These are phyloP conservation scores for Zaprionus kolodkinae DNA, from an alignment of 1,140 invertebrate species.

Conservation along the genomic window DNA sequence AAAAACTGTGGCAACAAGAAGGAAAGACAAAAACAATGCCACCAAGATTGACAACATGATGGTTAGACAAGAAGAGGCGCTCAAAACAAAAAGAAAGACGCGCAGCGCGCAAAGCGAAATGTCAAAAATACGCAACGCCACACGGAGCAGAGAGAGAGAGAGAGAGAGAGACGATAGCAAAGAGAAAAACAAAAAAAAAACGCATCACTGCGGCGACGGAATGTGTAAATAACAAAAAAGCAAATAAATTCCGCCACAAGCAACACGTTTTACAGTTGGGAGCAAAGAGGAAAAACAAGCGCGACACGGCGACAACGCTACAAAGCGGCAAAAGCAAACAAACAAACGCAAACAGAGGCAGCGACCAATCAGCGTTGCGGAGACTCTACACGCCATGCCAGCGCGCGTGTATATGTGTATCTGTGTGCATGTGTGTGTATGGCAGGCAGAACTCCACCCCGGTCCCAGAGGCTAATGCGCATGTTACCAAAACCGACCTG, in stretches of 20 bases:
- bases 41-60: conserved; percentile 81
- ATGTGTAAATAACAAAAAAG: conserved; percentile 81
- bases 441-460: conserved; percentile 61
- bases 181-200: conserved; percentile 32
- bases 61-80: conserved; percentile 77
- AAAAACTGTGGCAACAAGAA: conserved; percentile 66
- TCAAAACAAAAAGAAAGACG: conserved; percentile 79
- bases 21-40: conserved; percentile 64
- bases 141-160: conserved; percentile 2
- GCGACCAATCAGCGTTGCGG: conserved; percentile 60
- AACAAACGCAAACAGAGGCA: neutral
- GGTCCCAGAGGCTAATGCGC: conserved; percentile 45
- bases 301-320: conserved; percentile 59
- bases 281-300: conserved; percentile 44
- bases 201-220: conserved; percentile 45
- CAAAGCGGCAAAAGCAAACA: conserved; percentile 49
- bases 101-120: conserved; percentile 69
- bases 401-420: conserved; percentile 36
- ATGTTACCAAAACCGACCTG: conserved; percentile 33
- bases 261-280: conserved; percentile 64
- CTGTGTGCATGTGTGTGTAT: conserved; percentile 29
- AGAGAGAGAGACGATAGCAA: conserved; percentile 28
- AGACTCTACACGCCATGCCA: conserved; percentile 48
- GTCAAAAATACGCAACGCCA: conserved; percentile 75
- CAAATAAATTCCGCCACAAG: conserved; percentile 81